Evolutionary conservation across 2,888 invertebrate genomes (phyloP), one percentile per base, ranked within the genome.

Genomic region (Calameuta pallipes): DNA sequence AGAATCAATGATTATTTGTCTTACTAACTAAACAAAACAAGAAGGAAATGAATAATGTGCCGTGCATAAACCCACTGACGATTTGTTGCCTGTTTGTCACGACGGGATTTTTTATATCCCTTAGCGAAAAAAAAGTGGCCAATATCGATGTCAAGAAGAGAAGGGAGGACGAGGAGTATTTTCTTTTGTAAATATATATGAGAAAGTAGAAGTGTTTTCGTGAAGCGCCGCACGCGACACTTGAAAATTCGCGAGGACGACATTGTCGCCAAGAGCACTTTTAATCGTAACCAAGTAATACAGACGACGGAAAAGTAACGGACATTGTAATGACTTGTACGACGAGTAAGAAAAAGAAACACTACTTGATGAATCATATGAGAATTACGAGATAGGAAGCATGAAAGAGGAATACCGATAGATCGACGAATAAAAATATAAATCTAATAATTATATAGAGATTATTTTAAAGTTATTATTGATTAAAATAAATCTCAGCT

Each of bases 401-500:
- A 83, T 80, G 79, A 81, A 82, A 80, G 80, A 4, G 80, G 13
- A 15, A 56, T 34, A 74, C 36, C 23, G 11, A 30, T 69, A 68
- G 71, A 34, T 68, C 73, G 78, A 78, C 71, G 76, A 56, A 34
- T 71, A 76, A 76, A 79, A 74, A 68, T 73, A 78, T 78, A 76
- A 78, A 82, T 87, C 86, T 87, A 86, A 86, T 88, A 86, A 88
- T 87, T 86, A 89, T 87, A 89, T 89, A 88, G 87, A 90, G 87
- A 88, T 90, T 90, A 90, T 90, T 90, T 90, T 89, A 87, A 90
- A 89, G 86, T 88, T 87, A 89, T 86, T 87, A 90, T 87, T 88
- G 87, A 87, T 87, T 89, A 85, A 89, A 90, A 90, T 90, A 90
- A 90, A 90, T 89, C 85, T 90, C 89, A 88, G 89, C 90, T 90